These are phyloP conservation scores for Hoplias malabaricus DNA, from an alignment of 2,113 vertebrate genomes.

Conservation along the genomic window DNA sequence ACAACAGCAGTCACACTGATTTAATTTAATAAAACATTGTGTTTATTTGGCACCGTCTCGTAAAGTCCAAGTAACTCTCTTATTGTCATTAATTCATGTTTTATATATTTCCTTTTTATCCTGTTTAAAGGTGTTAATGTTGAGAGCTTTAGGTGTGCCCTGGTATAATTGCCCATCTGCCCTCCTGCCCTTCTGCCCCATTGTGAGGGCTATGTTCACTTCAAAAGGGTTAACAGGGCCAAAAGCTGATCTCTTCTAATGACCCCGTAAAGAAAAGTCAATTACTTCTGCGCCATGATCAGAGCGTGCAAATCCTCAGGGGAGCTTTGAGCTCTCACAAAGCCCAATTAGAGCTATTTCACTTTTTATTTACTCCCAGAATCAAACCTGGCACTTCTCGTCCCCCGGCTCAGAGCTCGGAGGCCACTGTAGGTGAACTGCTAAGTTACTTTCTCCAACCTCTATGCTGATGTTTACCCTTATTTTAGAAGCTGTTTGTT, in stretches of 20 bases:
- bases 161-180: slow-evolving; percentile 13
- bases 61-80: too few species aligned
- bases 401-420: neutral
- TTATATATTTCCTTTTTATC: too few species aligned
- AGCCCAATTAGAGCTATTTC: slow-evolving; percentile 68
- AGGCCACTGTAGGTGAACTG: too few species aligned
- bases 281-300: slow-evolving; percentile 78
- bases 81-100: too few species aligned
- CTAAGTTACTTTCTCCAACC: too few species aligned
- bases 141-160: slow-evolving; percentile 27
- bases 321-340: slow-evolving; percentile 57
- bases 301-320: slow-evolving; percentile 65
- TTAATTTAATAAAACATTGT: too few species aligned
- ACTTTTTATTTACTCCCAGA: slow-evolving; percentile 48
- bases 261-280: slow-evolving; percentile 72
- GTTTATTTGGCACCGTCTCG: too few species aligned
- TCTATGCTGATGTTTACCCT: too few species aligned
- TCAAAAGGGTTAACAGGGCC: slow-evolving; percentile 70
- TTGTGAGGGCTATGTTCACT: slow-evolving; percentile 55
- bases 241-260: slow-evolving; percentile 71
- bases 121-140: slow-evolving; percentile 41
- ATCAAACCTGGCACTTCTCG: neutral
- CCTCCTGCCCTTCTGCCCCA: neutral
- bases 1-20: too few species aligned
- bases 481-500: too few species aligned